phyloP scores from a whole-genome alignment of 1,140 invertebrate species.

The Pseudomyrmex dendroicus region DNA sequence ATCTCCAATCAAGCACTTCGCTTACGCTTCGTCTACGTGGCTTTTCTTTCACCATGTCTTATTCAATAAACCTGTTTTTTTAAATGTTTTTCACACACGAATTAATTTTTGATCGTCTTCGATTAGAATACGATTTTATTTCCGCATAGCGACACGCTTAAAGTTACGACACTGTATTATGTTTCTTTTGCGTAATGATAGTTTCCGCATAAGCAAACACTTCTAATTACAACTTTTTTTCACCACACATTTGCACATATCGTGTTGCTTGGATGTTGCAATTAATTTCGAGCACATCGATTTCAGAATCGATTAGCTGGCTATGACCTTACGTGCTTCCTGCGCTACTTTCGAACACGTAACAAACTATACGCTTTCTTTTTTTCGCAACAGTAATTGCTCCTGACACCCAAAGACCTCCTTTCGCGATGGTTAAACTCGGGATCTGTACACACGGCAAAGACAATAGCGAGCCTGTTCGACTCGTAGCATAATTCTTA shows the following conservation, averaged over 20 bases:
- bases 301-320: background rate
- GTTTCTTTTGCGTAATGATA: background rate
- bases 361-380: conserved; percentile 48
- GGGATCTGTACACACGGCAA: background rate
- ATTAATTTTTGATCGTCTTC: background rate
- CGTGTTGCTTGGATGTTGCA: background rate
- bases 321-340: conserved; percentile 13
- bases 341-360: conserved; percentile 45
- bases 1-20: conserved; percentile 76
- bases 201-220: background rate
- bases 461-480: background rate
- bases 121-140: conserved; percentile 1
- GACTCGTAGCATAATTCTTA: conserved; percentile 9
- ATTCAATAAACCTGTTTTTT: conserved; percentile 51
- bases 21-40: conserved; percentile 77
- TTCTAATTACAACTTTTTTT: background rate
- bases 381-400: conserved; percentile 27
- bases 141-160: background rate
- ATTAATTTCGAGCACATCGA: background rate
- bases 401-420: conserved; percentile 6
- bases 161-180: background rate
- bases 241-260: background rate
- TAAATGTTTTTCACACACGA: conserved; percentile 9
- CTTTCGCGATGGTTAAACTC: background rate
- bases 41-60: conserved; percentile 75